Base-by-base conservation (phyloP, 2,797 vertebrate species). In the Tenualosa ilisha region DNA sequence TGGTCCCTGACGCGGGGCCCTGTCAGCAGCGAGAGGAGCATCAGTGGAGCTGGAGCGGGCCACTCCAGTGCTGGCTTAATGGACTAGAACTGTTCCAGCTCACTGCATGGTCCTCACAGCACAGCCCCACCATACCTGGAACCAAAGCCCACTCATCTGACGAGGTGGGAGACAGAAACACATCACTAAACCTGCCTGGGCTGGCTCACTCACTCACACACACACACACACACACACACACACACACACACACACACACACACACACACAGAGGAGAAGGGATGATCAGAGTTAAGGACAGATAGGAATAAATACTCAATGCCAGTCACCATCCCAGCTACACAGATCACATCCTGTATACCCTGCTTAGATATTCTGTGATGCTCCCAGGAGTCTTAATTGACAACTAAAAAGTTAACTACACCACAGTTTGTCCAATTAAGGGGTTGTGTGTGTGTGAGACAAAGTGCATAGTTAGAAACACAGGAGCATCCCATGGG, bases 71-170 rank as follows among this genome's bases (percentile, higher is more conserved):
- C 82, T 81, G 86, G 82, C 82, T 86, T 89, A 91, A 90, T 89
- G 87, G 88, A 91, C 75, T 85, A 84, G 87, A 92, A 91, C 88
- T 83, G 87, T 87, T 89, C 87, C 83, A 86, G 87, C 82, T 88
- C 49, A 20, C 83, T 84, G 83, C 82, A 46, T 81, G 85, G 54
- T 86, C 86, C 85, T 75, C 82, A 83, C 26, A 65, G 81, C 81
- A 86, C 65, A 85, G 63, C 86, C 51, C 4, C 7, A 49, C 46
- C 46, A 49, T 49, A 8, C 46, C 46, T 49, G 46, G 31, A 84
- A 59, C 63, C 53, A 75, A 82, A n/a, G 43, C 9, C 12, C 37
- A 20, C 68, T 75, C 83, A 43, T 87, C 49, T 83, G 82, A 81
- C 56, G 82, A 81, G 82, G 54, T 81, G 26, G 24, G 37, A 46